These are phyloP conservation scores for Mamestra brassicae DNA, from an alignment of 2,888 invertebrate genomes.

Conservation along the genomic window DNA sequence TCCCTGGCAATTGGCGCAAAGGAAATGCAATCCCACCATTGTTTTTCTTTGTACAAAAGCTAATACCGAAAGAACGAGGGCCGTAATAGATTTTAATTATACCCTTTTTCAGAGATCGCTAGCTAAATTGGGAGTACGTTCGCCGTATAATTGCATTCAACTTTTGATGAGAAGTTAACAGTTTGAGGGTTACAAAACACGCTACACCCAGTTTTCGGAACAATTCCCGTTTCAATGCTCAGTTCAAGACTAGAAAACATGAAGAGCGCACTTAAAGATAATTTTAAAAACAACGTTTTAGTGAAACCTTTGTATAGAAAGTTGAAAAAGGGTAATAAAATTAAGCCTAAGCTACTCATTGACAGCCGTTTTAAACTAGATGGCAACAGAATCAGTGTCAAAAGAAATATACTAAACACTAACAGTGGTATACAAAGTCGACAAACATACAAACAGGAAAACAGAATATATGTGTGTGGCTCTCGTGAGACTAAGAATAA, in stretches of 20 bases:
- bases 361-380: constrained; percentile 78
- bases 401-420: constrained; percentile 69
- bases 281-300: constrained; percentile 79
- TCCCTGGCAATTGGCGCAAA: not conserved
- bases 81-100: constrained; percentile 49
- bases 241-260: constrained; percentile 53
- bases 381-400: constrained; percentile 78
- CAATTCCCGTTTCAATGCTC: constrained; percentile 46
- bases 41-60: constrained; percentile 1
- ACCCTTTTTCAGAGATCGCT: constrained; percentile 30
- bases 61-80: constrained; percentile 16
- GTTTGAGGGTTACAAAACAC: constrained; percentile 62
- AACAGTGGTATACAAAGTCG: constrained; percentile 39
- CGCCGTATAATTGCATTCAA: constrained; percentile 58
- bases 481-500: constrained; percentile 65
- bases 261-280: constrained; percentile 70
- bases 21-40: not conserved
- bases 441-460: constrained; percentile 65
- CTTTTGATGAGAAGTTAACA: constrained; percentile 64
- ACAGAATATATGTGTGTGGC: constrained; percentile 69
- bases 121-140: constrained; percentile 55
- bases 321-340: constrained; percentile 69
- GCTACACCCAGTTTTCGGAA: constrained; percentile 63
- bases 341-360: constrained; percentile 69
- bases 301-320: constrained; percentile 85